Evolutionary conservation across 2,113 vertebrate species (phyloP).

Genomic region (Penelope pileata): DNA sequence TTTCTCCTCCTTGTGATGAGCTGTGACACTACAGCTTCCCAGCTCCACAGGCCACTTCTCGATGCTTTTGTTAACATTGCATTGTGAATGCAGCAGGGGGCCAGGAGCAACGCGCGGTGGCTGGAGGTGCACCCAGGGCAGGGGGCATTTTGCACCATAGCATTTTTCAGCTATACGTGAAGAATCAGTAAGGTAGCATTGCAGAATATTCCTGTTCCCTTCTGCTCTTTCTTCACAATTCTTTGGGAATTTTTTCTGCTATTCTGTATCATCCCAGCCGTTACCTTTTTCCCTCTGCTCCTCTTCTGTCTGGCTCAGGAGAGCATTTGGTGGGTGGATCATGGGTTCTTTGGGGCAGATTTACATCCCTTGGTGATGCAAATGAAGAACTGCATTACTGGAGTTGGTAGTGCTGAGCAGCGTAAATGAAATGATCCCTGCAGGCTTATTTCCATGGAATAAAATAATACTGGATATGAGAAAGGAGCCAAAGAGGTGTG

Average conservation of each 20-base stretch:
- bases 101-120: background rate
- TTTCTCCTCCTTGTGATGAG: slow-evolving; percentile 45
- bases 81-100: background rate
- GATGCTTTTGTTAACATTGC: slow-evolving; percentile 8
- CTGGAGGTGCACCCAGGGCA: background rate
- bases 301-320: background rate
- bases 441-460: background rate
- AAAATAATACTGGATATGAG: background rate
- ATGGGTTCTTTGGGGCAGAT: slow-evolving; percentile 16
- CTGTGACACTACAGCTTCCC: slow-evolving; percentile 51
- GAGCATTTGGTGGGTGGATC: slow-evolving; percentile 17
- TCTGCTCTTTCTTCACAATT: accelerated
- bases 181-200: background rate
- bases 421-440: background rate
- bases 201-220: background rate
- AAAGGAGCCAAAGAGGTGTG: background rate
- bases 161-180: background rate
- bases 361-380: slow-evolving; percentile 8
- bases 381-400: background rate
- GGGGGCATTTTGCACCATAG: background rate
- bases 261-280: background rate
- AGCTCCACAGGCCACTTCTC: slow-evolving; percentile 49
- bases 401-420: background rate
- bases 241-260: background rate
- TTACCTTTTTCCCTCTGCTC: slow-evolving; percentile 6